Percentiles rank a stretch among this genome's conserved stretches.
Conservation (phyloP, 2,888 invertebrate genomes). For the Thalpophila matura region DNA sequence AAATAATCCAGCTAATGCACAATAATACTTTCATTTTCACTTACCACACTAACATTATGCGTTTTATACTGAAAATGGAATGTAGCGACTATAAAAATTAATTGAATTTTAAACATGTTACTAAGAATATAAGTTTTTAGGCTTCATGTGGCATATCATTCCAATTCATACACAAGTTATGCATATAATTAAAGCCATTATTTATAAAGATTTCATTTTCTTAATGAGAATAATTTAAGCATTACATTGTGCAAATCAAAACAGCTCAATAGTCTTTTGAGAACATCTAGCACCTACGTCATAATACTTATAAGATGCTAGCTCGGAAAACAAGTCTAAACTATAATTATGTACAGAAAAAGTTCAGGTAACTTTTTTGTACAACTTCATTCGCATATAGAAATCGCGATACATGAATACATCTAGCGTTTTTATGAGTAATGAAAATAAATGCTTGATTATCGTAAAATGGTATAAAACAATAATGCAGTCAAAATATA, state of each 20-base stretch:
- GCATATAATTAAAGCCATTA: conserved; percentile 43
- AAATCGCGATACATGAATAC: conserved; percentile 41
- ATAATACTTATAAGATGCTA: conserved; percentile 67
- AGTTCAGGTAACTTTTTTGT: conserved; percentile 87
- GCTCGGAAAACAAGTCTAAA: conserved; percentile 68
- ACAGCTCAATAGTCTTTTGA: conserved; percentile 54
- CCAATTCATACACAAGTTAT: conserved; percentile 35
- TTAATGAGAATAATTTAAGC: conserved; percentile 30
- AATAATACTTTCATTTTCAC: conserved; percentile 88
- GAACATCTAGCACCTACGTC: conserved; percentile 76
- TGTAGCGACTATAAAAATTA: conserved; percentile 66
- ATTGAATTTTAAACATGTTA: conserved; percentile 35
- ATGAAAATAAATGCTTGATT: conserved; percentile 69
- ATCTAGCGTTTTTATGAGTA: conserved; percentile 44
- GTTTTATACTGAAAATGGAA: conserved; percentile 73
- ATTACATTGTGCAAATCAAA: conserved; percentile 44
- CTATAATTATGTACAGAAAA: conserved; percentile 73
- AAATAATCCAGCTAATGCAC: conserved; percentile 83
- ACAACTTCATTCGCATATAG: conserved; percentile 69
- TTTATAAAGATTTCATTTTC: conserved; percentile 18
- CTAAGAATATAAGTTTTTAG: conserved; percentile 24
- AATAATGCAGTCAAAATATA: conserved; percentile 45
- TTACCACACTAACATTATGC: conserved; percentile 77
- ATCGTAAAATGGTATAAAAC: conserved; percentile 59
- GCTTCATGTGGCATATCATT: conserved; percentile 33